phyloP scores from a whole-genome alignment of 2,888 invertebrate species.

The Neuroscelio doddi region DNA sequence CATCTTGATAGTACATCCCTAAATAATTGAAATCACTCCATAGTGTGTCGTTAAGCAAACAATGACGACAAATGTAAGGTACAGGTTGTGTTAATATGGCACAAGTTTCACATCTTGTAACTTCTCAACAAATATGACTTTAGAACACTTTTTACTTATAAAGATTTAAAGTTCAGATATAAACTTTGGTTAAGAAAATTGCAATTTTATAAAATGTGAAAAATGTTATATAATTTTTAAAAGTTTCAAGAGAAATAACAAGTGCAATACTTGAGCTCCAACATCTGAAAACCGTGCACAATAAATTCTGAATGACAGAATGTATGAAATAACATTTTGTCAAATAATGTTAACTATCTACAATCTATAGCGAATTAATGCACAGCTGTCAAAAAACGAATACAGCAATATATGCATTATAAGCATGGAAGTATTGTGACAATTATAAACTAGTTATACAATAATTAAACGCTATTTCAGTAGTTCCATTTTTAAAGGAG shows the following conservation, averaged over 20 bases:
- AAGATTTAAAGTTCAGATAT: not conserved
- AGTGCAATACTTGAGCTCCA: too few species aligned
- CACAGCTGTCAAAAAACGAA: not conserved
- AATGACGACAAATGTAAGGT: not conserved
- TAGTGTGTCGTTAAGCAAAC: not conserved
- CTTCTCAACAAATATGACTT: not conserved
- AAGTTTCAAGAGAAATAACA: too few species aligned
- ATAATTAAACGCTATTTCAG: too few species aligned
- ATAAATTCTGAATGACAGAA: not conserved
- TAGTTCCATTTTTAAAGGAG: too few species aligned
- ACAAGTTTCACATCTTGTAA: conserved; percentile 9
- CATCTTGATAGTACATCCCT: too few species aligned
- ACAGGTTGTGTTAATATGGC: not conserved
- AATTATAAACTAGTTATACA: too few species aligned
- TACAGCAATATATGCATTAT: not conserved
- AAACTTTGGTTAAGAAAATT: too few species aligned
- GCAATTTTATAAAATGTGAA: not conserved
- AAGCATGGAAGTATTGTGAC: too few species aligned
- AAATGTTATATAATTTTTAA: too few species aligned
- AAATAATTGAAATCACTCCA: not conserved
- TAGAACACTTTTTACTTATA: not conserved
- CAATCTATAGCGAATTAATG: too few species aligned
- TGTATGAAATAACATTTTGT: not conserved
- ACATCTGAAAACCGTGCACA: too few species aligned
- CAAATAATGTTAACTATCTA: not conserved